Evolutionary conservation across 2,888 invertebrate genomes (phyloP), one percentile per base, ranked within the genome.

Genomic region (Agriopis aurantiaria): DNA sequence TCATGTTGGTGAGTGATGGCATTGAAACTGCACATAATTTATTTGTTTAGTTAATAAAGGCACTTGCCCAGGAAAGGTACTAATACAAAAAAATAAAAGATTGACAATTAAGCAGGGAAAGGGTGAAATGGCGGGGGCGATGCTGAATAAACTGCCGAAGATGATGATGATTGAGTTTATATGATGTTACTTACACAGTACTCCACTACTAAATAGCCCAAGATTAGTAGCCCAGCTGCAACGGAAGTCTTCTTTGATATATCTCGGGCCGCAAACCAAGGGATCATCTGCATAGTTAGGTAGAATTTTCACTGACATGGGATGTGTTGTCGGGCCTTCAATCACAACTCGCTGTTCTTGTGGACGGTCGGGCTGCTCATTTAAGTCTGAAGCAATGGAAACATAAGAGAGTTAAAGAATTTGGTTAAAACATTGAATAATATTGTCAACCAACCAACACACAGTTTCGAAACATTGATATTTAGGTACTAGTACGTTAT

Each of bases 231-330:
- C 96, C 86, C 95, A 95, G 64, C 89, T 88, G 73, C 96, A 92
- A 71, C 93, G 95, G 53, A 98, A 89, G 87, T 98, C 98, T 40
- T 95, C 85, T 0, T 90, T 84, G 80, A 96, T 95, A 86, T 97
- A 98, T 71, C 97, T 93, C 0, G 97, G 96, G 0, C 98, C 98
- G 70, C 96, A 95, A 5, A 97, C 96, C 53, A 97, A 83, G 0
- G 96, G 95, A 88, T 97, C 93, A 85, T 98, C 97, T 0, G 97
- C 96, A 79, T 96, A 96, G 89, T 96, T 97, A 0, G 96, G 94
- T 8, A 95, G 93, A 5, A 96, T 91, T 40, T 92, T 88, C 0
- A 98, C 95, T 10, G 90, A 82, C 93, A 94, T 91, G 0, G 95
- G 88, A 55, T 95, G 91, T 71, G 95, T 95, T 0, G 97, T 96